phyloP scores from a whole-genome alignment of 1,140 invertebrate genomes.

The Drosophila kepulauana region DNA sequence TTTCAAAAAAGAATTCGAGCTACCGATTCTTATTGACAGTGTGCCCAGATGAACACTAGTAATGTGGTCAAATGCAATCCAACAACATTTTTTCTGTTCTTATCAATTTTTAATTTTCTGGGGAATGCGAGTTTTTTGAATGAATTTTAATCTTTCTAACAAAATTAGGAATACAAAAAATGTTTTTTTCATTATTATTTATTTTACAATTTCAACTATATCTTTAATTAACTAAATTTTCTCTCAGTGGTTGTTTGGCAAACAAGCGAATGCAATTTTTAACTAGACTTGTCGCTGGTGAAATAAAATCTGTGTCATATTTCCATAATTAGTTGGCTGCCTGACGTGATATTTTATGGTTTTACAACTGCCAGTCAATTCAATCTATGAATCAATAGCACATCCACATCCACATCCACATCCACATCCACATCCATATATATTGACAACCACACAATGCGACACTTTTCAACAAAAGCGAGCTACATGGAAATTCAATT shows the following conservation, averaged over 20 bases:
- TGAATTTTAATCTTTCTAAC: no score
- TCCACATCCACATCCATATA: constrained; percentile 10
- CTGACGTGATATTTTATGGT: constrained; percentile 35
- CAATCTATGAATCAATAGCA: not conserved
- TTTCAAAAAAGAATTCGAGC: no score
- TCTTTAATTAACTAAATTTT: not conserved
- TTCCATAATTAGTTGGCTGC: constrained; percentile 70
- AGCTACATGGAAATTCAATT: constrained; percentile 55
- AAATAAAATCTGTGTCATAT: constrained; percentile 50
- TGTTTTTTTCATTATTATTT: no score
- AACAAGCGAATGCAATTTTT: constrained; percentile 14
- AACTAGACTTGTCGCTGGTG: constrained; percentile 25
- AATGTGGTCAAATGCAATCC: no score
- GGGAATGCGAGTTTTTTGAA: no score
- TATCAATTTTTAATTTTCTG: no score
- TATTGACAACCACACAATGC: constrained; percentile 14
- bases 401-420: constrained; percentile 18
- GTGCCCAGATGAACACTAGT: no score
- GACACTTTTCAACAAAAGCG: constrained; percentile 5
- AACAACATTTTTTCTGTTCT: no score
- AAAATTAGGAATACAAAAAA: no score
- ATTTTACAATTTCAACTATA: not conserved
- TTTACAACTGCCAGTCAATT: not conserved
- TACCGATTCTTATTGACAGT: no score
- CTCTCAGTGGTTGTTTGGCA: not conserved